Evolutionary conservation across 2,888 invertebrate species (phyloP), one percentile per base, ranked within the genome.

Genomic region (Augochlorella aurata): DNA sequence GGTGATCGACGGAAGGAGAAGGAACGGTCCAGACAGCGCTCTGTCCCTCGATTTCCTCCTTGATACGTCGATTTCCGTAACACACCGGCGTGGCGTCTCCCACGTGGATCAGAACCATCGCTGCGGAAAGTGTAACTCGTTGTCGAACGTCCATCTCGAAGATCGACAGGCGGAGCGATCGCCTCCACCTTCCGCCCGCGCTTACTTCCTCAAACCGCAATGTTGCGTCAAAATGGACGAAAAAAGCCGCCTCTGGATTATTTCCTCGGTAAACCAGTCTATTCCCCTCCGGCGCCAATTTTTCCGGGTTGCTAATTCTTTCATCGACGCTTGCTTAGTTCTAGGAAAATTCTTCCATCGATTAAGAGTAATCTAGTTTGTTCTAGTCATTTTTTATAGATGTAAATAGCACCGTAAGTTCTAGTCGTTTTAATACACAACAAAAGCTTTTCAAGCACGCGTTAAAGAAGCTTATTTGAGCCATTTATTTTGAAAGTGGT

Each of bases 111-210:
- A 87, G 83, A 80, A 75, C 85, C 87, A 84, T 89, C 81, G 82
- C 74, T 70, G 87, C 85, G 88, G 87, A 91, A 92, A 91, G 91
- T 91, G 89, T 92, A 90, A 90, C 90, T 91, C 89, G 92, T 91
- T 91, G 92, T 90, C 87, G 89, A 90, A 92, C 89, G 91, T 92
- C 91, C 90, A 88, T 91, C 88, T 80, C 76, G 74, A 54, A 85
- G 89, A 92, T 91, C 89, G 92, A 92, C 92, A 90, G 91, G 85
- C 89, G 89, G 45, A 83, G 45, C 82, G 70, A 79, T 80, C 82
- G 77, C 69, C 45, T 79, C 65, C 72, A 82, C 83, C 76, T 76
- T 76, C 78, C 24, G 58, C 16, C 65, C 54, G n/a, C 63, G 29
- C 71, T 47, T 74, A 29, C 44, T 45, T 61, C 44, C 74, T 67